phyloP scores from a whole-genome alignment of 2,113 vertebrate genomes.

The Anolis sagrei region DNA sequence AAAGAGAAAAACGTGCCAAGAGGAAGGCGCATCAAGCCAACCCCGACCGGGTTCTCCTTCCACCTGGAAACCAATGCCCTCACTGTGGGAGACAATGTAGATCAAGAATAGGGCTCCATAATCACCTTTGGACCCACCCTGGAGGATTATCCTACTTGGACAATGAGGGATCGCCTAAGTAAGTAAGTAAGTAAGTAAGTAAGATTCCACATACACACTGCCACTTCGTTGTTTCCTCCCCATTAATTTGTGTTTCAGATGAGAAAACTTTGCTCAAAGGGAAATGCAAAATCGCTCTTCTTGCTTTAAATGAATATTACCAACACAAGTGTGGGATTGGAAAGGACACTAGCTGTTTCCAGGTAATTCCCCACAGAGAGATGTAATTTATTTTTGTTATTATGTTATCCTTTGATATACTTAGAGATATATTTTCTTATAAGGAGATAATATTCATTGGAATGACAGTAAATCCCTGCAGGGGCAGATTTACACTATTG shows the following conservation, averaged over 20 bases:
- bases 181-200: too few relatives aligned
- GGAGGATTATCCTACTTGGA: too few relatives aligned
- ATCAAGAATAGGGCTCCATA: too few relatives aligned
- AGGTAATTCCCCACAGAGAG: background rate
- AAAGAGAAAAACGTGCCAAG: too few relatives aligned
- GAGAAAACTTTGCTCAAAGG: slow-evolving; percentile 16
- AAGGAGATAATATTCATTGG: slow-evolving; percentile 58
- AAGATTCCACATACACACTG: too few relatives aligned
- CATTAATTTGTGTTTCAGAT: slow-evolving; percentile 38
- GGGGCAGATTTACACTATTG: slow-evolving; percentile 43
- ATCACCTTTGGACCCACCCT: too few relatives aligned
- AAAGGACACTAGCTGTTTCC: background rate
- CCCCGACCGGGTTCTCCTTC: too few relatives aligned
- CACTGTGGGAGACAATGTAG: too few relatives aligned
- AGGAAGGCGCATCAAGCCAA: too few relatives aligned
- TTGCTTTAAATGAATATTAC: slow-evolving; percentile 26
- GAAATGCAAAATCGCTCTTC: background rate
- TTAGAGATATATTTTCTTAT: background rate
- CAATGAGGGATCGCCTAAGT: too few relatives aligned
- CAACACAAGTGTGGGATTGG: background rate
- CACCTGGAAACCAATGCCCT: too few relatives aligned
- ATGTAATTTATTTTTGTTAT: background rate
- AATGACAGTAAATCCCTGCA: slow-evolving; percentile 40
- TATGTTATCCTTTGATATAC: slow-evolving; percentile 41
- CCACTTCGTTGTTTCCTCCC: background rate